These are phyloP conservation scores for Echiichthys vipera DNA, from an alignment of 2,797 vertebrate genomes.

Conservation along the genomic window DNA sequence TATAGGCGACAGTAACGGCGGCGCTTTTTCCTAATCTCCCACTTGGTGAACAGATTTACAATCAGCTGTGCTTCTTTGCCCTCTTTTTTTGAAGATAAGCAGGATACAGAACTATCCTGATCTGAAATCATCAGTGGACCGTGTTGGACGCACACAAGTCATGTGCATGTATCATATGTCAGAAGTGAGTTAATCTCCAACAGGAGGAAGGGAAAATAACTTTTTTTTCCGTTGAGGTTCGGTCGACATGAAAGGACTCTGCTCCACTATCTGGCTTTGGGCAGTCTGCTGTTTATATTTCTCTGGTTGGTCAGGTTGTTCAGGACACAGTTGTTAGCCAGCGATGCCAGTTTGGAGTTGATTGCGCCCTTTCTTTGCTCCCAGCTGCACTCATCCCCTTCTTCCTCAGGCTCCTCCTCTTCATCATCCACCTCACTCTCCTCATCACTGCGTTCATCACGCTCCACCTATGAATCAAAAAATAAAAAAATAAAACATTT, in stretches of 20 bases:
- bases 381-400: constrained; percentile 68
- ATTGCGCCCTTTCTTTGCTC: constrained; percentile 66
- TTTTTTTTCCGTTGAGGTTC: background rate
- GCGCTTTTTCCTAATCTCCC: constrained; percentile 9
- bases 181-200: constrained; percentile 21
- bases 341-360: constrained; percentile 77
- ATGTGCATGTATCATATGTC: constrained; percentile 17
- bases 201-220: background rate
- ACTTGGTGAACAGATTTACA: constrained; percentile 33
- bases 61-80: constrained; percentile 42
- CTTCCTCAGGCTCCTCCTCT: constrained; percentile 74
- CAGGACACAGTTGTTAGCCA: constrained; percentile 83
- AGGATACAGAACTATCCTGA: constrained; percentile 29
- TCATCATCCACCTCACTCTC: constrained; percentile 90
- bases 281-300: constrained; percentile 75
- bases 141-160: constrained; percentile 21
- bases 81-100: constrained; percentile 21
- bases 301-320: constrained; percentile 81
- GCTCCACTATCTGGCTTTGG: constrained; percentile 81
- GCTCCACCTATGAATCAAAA: constrained; percentile 84
- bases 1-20: background rate
- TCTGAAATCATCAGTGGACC: constrained; percentile 66
- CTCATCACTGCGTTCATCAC: constrained; percentile 92
- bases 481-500: background rate
- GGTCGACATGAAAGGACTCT: background rate